These are phyloP conservation scores for Acronicta leporina DNA, from an alignment of 2,888 invertebrate species.

Conservation along the genomic window DNA sequence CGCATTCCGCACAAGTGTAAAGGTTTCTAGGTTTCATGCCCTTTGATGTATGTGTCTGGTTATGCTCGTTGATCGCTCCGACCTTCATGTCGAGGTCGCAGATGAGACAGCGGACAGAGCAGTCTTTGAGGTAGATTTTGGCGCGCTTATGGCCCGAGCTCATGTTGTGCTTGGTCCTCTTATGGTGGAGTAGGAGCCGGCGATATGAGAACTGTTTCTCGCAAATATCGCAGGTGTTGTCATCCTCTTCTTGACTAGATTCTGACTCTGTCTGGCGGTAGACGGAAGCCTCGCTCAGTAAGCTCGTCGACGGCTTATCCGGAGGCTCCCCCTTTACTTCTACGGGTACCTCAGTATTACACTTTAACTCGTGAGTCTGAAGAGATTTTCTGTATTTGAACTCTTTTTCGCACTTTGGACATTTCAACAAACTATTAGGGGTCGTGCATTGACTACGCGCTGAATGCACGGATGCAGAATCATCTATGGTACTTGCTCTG, in stretches of 20 bases:
- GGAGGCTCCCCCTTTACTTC: constrained; percentile 72
- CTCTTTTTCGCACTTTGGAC: constrained; percentile 75
- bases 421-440: constrained; percentile 59
- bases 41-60: constrained; percentile 77
- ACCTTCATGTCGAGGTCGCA: constrained; percentile 85
- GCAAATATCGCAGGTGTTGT: constrained; percentile 84
- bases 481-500: constrained; percentile 74
- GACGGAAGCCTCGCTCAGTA: constrained; percentile 59
- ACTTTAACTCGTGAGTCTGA: constrained; percentile 63
- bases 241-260: constrained; percentile 82
- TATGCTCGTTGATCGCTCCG: constrained; percentile 80
- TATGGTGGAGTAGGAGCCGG: constrained; percentile 79
- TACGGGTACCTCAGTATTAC: constrained; percentile 62
- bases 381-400: constrained; percentile 80
- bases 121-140: constrained; percentile 80
- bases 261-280: constrained; percentile 72
- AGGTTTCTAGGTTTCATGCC: constrained; percentile 82
- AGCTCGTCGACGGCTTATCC: constrained; percentile 63
- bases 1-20: constrained; percentile 83
- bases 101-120: constrained; percentile 80
- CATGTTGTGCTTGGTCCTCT: constrained; percentile 83
- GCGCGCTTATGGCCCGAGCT: constrained; percentile 81
- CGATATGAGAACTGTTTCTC: constrained; percentile 85
- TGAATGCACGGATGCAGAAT: constrained; percentile 70
- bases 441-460: constrained; percentile 61